Evolutionary conservation across 2,797 vertebrate species (phyloP).

Genomic region (Echiichthys vipera): DNA sequence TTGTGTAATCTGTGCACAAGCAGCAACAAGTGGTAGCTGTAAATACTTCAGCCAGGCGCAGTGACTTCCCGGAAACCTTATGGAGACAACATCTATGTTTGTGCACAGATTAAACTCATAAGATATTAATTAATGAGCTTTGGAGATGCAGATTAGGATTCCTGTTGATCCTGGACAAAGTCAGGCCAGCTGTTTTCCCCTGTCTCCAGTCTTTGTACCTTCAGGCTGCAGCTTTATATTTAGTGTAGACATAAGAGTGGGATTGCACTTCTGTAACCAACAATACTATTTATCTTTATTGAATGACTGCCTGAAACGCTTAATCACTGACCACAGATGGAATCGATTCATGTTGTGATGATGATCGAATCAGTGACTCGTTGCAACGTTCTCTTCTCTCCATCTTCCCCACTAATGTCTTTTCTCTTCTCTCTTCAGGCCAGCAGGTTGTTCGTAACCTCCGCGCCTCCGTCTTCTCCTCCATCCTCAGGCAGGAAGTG

Average conservation of each 20-base stretch:
- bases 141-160: background rate
- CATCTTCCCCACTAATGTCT: background rate
- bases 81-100: background rate
- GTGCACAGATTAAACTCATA: background rate
- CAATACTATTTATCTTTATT: background rate
- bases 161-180: background rate
- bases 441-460: conserved; percentile 93
- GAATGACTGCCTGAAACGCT: background rate
- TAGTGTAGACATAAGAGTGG: background rate
- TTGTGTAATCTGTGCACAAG: background rate
- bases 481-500: conserved; percentile 94
- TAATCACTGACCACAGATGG: background rate
- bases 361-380: background rate
- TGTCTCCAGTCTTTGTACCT: background rate
- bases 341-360: background rate
- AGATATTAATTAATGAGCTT: background rate
- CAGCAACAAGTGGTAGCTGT: background rate
- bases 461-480: conserved; percentile 90
- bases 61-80: conserved; percentile 12
- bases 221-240: background rate
- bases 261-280: background rate
- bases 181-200: too few species aligned
- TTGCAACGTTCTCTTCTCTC: background rate
- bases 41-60: background rate
- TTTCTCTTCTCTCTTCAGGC: conserved; percentile 80